phyloP scores from a whole-genome alignment of 2,888 invertebrate genomes.

The Entomobrya proxima region DNA sequence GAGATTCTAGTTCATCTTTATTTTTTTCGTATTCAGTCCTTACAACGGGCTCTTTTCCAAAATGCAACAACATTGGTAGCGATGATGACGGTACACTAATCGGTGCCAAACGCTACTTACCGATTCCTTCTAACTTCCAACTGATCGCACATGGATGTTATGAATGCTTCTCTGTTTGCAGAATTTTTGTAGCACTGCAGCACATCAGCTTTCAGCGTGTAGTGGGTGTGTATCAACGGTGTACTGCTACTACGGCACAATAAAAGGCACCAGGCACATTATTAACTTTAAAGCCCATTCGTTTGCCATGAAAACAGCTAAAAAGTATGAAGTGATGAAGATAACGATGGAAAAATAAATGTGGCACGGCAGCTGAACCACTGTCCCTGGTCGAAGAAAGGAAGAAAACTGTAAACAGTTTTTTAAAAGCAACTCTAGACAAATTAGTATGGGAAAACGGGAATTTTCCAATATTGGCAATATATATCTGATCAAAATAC shows the following conservation, averaged over 20 bases:
- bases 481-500: no score
- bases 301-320: not conserved
- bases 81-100: conserved; percentile 47
- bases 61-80: conserved; percentile 21
- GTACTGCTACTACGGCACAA: not conserved
- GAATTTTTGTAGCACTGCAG: no score
- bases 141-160: not conserved
- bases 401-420: conserved; percentile 30
- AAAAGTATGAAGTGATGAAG: not conserved
- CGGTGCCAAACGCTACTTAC: conserved; percentile 61
- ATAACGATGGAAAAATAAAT: conserved; percentile 18
- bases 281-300: not conserved
- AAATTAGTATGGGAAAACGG: conserved; percentile 1
- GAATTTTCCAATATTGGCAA: no score
- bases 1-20: conserved; percentile 45
- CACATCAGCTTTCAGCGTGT: no score
- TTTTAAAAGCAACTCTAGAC: not conserved
- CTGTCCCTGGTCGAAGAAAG: not conserved
- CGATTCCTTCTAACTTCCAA: conserved; percentile 14
- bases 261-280: not conserved
- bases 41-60: conserved; percentile 62
- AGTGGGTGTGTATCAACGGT: not conserved
- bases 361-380: conserved; percentile 31
- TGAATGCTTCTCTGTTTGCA: no score
- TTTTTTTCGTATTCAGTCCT: not conserved